Base-by-base conservation (phyloP, 2,113 vertebrate species). In the Emydura subglobosa region DNA sequence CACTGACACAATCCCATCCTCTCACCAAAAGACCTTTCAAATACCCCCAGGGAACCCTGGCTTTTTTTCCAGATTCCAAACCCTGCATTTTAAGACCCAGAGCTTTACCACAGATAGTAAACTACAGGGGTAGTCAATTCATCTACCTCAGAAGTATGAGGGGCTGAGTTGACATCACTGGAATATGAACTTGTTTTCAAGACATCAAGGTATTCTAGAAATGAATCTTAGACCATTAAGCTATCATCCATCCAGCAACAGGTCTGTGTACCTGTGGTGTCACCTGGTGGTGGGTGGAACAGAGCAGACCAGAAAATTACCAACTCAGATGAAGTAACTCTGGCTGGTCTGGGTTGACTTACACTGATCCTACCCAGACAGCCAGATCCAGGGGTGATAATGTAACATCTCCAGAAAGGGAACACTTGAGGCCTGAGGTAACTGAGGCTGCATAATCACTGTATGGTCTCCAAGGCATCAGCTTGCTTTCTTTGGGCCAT, bases 361-460 rank as follows among this genome's bases (percentile, higher is more conserved):
- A 84, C 79, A 34, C n/a, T 68, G 53, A 42, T 84, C 72, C 29
- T 88, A n/a, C 50, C 55, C 53, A 93, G 85, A 54, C 54, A 94
- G 13, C 51, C 61, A n/a, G 47, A 79, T 19, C 19, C 78, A 85
- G 16, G 44, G 54, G 57, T 31, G 80, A 91, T 27, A 47, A 81
- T 16, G 39, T 2, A 4, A 44, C 87, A 94, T 31, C 42, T 93
- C 89, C 29, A 65, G 87, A 90, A 61, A 92, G 83, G n/a, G 16
- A 85, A 78, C n/a, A 85, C 53, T 31, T 88, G 54, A 8, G n/a
- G 61, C 55, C 57, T 87, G 65, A 92, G 13, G 34, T 79, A 51
- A 87, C n/a, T 79, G 39, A 92, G 55, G 49, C 86, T 22, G 14
- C 34, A 92, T n/a, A 91, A 95, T 81, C 51, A 85, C 4, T 12